Evolutionary conservation across 2,113 vertebrate species (phyloP), one percentile per base, ranked within the genome.

Genomic region (Chauna torquata): DNA sequence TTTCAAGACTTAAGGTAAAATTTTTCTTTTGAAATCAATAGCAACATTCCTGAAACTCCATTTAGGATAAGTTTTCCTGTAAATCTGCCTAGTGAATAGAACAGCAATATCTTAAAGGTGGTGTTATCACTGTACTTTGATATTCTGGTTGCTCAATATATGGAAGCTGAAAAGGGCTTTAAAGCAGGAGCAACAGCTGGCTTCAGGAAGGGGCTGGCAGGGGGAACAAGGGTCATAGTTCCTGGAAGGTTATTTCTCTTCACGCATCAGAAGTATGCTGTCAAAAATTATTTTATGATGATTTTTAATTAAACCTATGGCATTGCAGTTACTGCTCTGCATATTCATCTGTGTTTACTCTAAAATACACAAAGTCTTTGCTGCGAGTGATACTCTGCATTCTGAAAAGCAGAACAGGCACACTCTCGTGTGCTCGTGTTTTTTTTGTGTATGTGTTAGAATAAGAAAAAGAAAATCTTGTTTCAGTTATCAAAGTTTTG

Each of bases 341-440:
- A 0, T 11, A 1, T 45, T 52, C 30, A 3, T 19, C 2, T 22
- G 44, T 54, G 62, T 12, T 1, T 65, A 27, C 44, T 23, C 58
- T 49, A 8, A 22, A 74, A 8, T 30, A 14, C 57, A 45, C 17
- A 3, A 9, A 50, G 49, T 32, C 7, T 3, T 36, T 28, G 27
- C n/a, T 81, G 34, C 76, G 28, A 20, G 2, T 4, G 83, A 14
- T 75, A 47, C 75, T 59, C 0, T 19, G 59, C 16, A 17, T 66
- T 40, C 50, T 62, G 36, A 27, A 4, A 47, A 86, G 54, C 82
- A 86, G 47, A 18, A 66, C 12, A 74, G 47, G n/a, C 78, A 4
- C 6, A 2, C 27, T 42, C 38, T 20, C 28, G 27, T 17, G 27
- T 36, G 57, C 18, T 58, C 34, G 18, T 42, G 16, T 49, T 71